Evolutionary conservation across 2,888 invertebrate genomes (phyloP).

Genomic region (Callyntrura guangdongensis): DNA sequence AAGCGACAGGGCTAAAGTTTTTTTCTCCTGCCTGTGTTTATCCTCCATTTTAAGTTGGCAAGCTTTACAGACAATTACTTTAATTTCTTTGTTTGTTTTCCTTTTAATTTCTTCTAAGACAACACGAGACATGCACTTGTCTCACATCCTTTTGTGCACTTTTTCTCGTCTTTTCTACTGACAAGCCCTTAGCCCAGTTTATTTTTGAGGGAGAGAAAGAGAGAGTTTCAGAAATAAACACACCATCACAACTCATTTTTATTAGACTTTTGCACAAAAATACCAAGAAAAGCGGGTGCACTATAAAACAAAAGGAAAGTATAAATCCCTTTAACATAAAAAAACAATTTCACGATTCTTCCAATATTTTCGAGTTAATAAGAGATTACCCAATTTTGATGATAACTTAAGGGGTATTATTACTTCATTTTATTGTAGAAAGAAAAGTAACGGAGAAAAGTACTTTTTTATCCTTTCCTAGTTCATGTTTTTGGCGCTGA

Average conservation of each 20-base stretch:
- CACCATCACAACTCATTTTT: neutral
- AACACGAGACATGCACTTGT: neutral
- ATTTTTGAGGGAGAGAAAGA: neutral
- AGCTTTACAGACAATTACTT: neutral
- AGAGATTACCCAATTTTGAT: too few relatives aligned
- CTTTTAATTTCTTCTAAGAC: conserved; percentile 12
- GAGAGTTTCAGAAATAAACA: neutral
- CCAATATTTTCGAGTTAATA: too few relatives aligned
- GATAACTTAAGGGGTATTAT: too few relatives aligned
- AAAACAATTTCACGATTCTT: too few relatives aligned
- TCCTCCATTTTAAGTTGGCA: neutral
- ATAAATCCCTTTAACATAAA: too few relatives aligned
- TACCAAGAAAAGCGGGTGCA: neutral
- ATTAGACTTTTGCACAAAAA: neutral
- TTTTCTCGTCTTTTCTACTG: neutral
- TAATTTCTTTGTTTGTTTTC: neutral
- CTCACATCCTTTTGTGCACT: neutral
- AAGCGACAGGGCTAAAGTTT: neutral
- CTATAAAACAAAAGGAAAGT: too few relatives aligned
- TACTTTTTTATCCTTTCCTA: too few relatives aligned
- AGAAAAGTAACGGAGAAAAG: too few relatives aligned
- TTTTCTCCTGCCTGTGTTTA: neutral
- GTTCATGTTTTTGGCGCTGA: too few relatives aligned
- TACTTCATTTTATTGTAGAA: too few relatives aligned
- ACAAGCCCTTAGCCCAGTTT: neutral